These are phyloP conservation scores for Grantiella picta DNA, from an alignment of 2,113 vertebrate species.

Conservation along the genomic window DNA sequence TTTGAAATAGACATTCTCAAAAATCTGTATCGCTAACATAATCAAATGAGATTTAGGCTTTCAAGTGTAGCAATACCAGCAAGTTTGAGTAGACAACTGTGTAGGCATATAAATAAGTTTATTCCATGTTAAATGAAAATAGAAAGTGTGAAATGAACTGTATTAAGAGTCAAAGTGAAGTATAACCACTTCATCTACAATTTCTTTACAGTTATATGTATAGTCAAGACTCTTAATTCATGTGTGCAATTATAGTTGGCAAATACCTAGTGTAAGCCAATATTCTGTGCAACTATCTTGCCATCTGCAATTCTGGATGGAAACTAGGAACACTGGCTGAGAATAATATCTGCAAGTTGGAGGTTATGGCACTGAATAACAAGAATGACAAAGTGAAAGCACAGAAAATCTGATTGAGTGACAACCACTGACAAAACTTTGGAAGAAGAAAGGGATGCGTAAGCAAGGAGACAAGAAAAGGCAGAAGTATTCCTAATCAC, in stretches of 20 bases:
- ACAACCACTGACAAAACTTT: conserved; percentile 41
- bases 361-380: background rate
- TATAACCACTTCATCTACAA: background rate
- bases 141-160: background rate
- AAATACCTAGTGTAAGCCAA: background rate
- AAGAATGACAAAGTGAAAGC: background rate
- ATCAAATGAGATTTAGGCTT: background rate
- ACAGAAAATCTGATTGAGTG: background rate
- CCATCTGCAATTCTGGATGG: background rate
- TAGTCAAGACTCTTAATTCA: background rate
- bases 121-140: background rate
- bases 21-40: background rate
- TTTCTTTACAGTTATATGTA: background rate
- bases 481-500: conserved; percentile 6
- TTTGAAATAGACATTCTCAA: background rate
- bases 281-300: background rate
- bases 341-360: background rate
- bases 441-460: background rate
- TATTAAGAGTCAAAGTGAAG: background rate
- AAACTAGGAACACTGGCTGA: background rate
- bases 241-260: background rate
- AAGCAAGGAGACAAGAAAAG: background rate
- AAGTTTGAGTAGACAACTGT: background rate
- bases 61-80: background rate
- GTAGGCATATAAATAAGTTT: background rate